A percentile compares a stretch with the other conserved stretches of the same genome.
Evolutionary conservation across 2,113 vertebrate genomes (phyloP).

Genomic region (Ascaphus truei): DNA sequence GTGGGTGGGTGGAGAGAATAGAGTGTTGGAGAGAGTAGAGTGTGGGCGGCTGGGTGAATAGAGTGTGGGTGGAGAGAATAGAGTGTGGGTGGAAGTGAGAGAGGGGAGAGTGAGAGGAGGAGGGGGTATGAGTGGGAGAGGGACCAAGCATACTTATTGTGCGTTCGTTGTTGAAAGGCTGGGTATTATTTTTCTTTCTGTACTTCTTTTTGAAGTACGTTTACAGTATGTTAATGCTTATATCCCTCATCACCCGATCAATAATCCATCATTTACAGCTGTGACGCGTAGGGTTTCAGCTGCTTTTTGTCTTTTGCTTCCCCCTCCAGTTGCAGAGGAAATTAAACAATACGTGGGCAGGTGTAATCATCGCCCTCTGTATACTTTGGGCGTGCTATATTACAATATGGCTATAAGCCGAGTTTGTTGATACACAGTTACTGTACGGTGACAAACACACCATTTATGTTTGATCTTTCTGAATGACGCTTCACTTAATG

Average conservation of each 20-base stretch:
- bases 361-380: too few species aligned
- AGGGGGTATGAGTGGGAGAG: neutral
- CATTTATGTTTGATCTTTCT: too few species aligned
- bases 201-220: neutral
- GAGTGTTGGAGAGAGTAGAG: too few species aligned
- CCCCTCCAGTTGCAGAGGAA: neutral
- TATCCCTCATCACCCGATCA: neutral
- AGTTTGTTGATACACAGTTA: too few species aligned
- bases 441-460: too few species aligned
- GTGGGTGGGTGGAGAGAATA: too few species aligned
- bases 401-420: too few species aligned
- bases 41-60: too few species aligned
- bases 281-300: neutral
- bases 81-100: too few species aligned
- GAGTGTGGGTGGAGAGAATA: too few species aligned
- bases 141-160: neutral
- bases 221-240: neutral
- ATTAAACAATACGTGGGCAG: neutral
- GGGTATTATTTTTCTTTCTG: neutral
- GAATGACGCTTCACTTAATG: too few species aligned
- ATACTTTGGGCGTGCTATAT: too few species aligned
- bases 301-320: neutral
- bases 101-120: neutral
- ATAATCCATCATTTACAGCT: slow-evolving; percentile 5
- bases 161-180: neutral